Evolutionary conservation across 2,113 vertebrate species (phyloP).

Genomic region (Sander lucioperca): DNA sequence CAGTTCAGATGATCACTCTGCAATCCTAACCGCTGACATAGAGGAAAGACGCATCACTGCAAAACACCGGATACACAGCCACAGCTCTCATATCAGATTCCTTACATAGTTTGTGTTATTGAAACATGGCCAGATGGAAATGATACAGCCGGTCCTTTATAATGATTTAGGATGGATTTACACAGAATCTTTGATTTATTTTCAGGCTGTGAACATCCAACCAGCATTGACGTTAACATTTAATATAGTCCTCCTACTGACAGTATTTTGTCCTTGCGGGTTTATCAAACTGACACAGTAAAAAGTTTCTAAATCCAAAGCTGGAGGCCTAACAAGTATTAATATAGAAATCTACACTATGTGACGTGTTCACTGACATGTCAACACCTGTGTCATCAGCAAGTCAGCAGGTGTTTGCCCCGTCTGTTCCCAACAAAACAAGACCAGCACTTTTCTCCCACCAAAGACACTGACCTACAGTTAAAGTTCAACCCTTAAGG

Average conservation of each 20-base stretch:
- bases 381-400: conserved; percentile 73
- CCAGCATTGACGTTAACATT: conserved; percentile 30
- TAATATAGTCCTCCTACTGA: conserved; percentile 32
- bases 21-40: conserved; percentile 77
- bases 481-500: conserved; percentile 65
- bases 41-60: conserved; percentile 74
- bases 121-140: conserved; percentile 69
- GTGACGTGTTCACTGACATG: conserved; percentile 41
- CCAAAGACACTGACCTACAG: conserved; percentile 69
- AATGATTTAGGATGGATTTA: conserved; percentile 58
- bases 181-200: conserved; percentile 51
- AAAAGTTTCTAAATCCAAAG: conserved; percentile 9
- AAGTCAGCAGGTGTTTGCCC: conserved; percentile 76
- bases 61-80: conserved; percentile 72
- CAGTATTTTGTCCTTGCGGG: conserved; percentile 25
- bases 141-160: conserved; percentile 62
- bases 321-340: conserved; percentile 7
- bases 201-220: conserved; percentile 45
- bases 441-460: conserved; percentile 58
- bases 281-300: conserved; percentile 42
- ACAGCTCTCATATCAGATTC: conserved; percentile 74
- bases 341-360: conserved; percentile 48
- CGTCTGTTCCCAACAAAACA: conserved; percentile 52
- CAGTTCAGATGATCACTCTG: conserved; percentile 70
- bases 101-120: conserved; percentile 70